phyloP scores from a whole-genome alignment of 2,797 vertebrate genomes.

The Sebastolobus alascanus region DNA sequence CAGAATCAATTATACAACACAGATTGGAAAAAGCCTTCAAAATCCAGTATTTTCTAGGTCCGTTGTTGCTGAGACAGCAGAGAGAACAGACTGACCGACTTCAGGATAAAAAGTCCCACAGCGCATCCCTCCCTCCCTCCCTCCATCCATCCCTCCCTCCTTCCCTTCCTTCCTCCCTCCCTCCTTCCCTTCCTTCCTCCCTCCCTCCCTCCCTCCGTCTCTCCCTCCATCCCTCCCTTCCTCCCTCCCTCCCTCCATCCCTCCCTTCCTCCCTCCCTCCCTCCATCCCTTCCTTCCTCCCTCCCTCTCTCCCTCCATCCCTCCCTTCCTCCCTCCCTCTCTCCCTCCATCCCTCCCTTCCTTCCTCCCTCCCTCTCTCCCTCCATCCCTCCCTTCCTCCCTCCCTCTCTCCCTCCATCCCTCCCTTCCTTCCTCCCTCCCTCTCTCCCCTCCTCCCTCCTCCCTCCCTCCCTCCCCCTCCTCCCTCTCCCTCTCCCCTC shows the following conservation, averaged over 20 bases:
- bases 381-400: too few relatives aligned
- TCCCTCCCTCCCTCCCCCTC: not conserved
- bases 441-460: not conserved
- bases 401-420: not conserved
- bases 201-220: not conserved
- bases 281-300: not conserved
- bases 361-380: too few relatives aligned
- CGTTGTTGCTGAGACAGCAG: not conserved
- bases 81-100: too few relatives aligned
- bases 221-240: not conserved
- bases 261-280: not conserved
- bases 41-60: not conserved
- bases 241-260: not conserved
- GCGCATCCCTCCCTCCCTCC: not conserved
- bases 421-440: not conserved
- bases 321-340: not conserved
- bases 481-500: conserved; percentile 24
- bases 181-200: not conserved
- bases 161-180: not conserved
- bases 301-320: not conserved
- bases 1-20: too few relatives aligned
- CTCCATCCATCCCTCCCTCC: not conserved
- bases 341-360: too few relatives aligned
- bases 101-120: not conserved
- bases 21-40: not conserved